Evolutionary conservation across 2,113 vertebrate species (phyloP).

Genomic region (Pseudonaja textilis): DNA sequence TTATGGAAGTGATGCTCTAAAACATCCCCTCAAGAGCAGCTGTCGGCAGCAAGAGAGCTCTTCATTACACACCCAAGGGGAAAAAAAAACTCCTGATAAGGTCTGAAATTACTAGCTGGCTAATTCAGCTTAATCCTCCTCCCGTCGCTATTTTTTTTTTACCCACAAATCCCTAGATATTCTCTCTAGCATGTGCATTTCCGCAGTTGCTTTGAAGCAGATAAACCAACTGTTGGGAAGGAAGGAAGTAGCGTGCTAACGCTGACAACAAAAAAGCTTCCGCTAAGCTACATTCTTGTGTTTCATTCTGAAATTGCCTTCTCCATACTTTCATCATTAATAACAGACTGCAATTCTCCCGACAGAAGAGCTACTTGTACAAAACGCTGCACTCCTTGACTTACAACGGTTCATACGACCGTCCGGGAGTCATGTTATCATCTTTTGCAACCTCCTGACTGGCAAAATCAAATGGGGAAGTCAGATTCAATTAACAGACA

Average conservation of each 20-base stretch:
- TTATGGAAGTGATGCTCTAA: conserved; percentile 30
- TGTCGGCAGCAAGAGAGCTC: not conserved
- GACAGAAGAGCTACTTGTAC: not conserved
- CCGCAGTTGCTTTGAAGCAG: not conserved
- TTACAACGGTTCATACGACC: too few relatives aligned
- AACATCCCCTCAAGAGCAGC: not conserved
- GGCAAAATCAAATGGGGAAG: too few relatives aligned
- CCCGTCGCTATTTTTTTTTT: not conserved
- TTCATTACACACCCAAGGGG: conserved; percentile 4
- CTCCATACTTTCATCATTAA: not conserved
- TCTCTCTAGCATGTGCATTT: not conserved
- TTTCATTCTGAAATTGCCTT: not conserved
- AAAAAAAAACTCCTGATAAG: conserved; percentile 10
- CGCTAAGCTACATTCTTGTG: not conserved
- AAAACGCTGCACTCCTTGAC: not conserved
- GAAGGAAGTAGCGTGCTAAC: not conserved
- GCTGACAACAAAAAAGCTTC: not conserved
- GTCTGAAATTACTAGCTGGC: conserved; percentile 16
- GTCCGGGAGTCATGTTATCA: too few relatives aligned
- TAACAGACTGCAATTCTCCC: not conserved
- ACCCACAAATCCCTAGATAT: not conserved
- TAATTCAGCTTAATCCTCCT: not conserved
- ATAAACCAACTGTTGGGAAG: not conserved
- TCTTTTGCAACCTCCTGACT: too few relatives aligned
- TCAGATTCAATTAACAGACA: too few relatives aligned